Evolutionary conservation across 1,140 invertebrate genomes (phyloP), one percentile per base, ranked within the genome.

Genomic region (Philopotamus ludificatus): DNA sequence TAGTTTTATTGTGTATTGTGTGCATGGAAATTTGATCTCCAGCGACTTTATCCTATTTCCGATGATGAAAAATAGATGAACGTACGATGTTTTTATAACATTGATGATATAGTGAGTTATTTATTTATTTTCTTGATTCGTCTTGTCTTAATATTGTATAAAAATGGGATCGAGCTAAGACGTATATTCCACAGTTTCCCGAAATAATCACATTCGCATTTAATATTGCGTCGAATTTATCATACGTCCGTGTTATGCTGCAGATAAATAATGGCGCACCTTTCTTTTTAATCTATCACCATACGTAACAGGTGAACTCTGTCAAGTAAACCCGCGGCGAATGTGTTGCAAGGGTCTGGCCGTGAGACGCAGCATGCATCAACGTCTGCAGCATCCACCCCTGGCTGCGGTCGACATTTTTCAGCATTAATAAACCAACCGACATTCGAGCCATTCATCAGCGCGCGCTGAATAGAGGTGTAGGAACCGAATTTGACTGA

Each of bases 401-500:
- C 28, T 28, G 8, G 53, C 12, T 22, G 47, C 22, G 15, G 34
- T 8, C 25, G 23, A 34, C 51, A 21, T 28, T 57, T 57, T 57
- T 57, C 18, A 21, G 28, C 21, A 57, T 57, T 57, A 44, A 44
- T 15, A 44, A 44, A 44, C 42, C 42, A 12, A 3, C 42, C 42
- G 12, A 44, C 20, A 44, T 15, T 44, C 42, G 12, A 15, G n/a
- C 42, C 18, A 22, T 15, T 7, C 20, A 9, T 57, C 21, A 4
- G 7, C 3, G 21, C 28, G 28, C 28, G 28, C 20, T 60, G 42
- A 60, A 60, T 63, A 39, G 50, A 63, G 39, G 50, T 21, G 28
- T 26, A 63, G n/a, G n/a, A n/a, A 54, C 39, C 61, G 20, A 53
- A 63, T 63, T 63, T 54, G 61, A 49, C 23, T 63, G 55, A 63